phyloP scores from a whole-genome alignment of 2,888 invertebrate genomes.

The Hecatera dysodea region DNA sequence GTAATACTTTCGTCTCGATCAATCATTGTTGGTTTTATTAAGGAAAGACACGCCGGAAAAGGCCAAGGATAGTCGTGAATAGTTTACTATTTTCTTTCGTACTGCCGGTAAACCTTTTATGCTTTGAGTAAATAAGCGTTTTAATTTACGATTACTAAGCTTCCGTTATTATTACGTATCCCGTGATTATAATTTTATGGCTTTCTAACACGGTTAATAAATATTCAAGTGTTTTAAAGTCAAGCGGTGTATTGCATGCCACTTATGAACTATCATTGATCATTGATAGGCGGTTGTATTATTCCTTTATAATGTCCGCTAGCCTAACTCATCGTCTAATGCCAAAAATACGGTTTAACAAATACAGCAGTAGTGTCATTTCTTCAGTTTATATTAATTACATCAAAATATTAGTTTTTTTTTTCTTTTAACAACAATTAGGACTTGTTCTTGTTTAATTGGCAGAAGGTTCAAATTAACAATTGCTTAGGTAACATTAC shows the following conservation, averaged over 20 bases:
- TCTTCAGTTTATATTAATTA: not conserved
- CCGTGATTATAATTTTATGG: slow-evolving; percentile 29
- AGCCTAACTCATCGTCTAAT: not conserved
- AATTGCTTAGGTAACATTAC: not conserved
- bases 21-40: slow-evolving; percentile 26
- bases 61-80: not conserved
- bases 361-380: not conserved
- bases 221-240: slow-evolving; percentile 5
- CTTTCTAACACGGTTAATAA: slow-evolving; percentile 29
- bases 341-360: not conserved
- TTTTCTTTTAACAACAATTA: no score
- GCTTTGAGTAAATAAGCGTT: not conserved
- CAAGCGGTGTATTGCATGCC: not conserved
- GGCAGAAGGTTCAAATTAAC: not conserved
- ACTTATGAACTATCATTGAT: not conserved
- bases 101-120: slow-evolving; percentile 4
- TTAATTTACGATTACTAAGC: slow-evolving; percentile 4
- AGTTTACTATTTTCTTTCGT: not conserved
- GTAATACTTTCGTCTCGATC: slow-evolving; percentile 8
- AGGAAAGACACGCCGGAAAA: not conserved
- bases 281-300: not conserved
- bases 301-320: slow-evolving; percentile 9
- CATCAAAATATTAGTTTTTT: not conserved
- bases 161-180: slow-evolving; percentile 21
- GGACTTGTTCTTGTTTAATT: no score